Evolutionary conservation across 2,113 vertebrate species (phyloP).

Genomic region (Mormoops blainvillei): DNA sequence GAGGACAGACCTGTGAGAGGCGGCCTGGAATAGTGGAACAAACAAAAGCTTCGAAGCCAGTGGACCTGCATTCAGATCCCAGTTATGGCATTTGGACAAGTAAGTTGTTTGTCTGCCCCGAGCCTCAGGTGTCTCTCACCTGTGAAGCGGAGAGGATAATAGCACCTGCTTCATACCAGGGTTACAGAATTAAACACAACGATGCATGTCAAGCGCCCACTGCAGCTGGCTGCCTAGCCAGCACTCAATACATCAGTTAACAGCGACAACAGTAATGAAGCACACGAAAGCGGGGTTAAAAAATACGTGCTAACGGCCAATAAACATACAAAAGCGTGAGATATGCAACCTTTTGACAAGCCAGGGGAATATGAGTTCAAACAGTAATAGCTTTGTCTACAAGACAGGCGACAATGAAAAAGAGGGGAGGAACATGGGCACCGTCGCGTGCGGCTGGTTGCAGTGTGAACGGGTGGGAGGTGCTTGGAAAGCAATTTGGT

Average conservation of each 20-base stretch:
- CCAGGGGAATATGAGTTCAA: background rate
- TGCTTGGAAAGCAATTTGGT: background rate
- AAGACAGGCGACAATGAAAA: background rate
- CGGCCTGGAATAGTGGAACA: background rate
- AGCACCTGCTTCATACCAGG: background rate
- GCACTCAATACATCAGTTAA: background rate
- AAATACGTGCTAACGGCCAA: background rate
- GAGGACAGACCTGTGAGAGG: background rate
- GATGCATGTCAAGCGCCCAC: background rate
- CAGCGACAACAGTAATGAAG: background rate
- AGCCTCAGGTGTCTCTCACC: background rate
- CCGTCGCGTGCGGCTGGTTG: rapidly evolving
- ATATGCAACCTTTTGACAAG: background rate
- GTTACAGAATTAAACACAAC: background rate
- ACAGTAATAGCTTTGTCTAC: background rate
- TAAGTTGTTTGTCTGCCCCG: background rate
- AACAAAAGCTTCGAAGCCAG: background rate
- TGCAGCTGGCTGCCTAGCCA: background rate
- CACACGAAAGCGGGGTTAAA: background rate
- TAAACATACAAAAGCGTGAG: background rate
- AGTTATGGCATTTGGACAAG: background rate
- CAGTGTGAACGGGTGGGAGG: no score
- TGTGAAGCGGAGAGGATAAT: background rate
- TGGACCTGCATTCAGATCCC: background rate
- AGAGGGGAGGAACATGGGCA: background rate